A percentile compares a stretch with the other conserved stretches of the same genome.
Conservation (phyloP, 2,888 invertebrate species). For the Pachycephus smyrnensis region DNA sequence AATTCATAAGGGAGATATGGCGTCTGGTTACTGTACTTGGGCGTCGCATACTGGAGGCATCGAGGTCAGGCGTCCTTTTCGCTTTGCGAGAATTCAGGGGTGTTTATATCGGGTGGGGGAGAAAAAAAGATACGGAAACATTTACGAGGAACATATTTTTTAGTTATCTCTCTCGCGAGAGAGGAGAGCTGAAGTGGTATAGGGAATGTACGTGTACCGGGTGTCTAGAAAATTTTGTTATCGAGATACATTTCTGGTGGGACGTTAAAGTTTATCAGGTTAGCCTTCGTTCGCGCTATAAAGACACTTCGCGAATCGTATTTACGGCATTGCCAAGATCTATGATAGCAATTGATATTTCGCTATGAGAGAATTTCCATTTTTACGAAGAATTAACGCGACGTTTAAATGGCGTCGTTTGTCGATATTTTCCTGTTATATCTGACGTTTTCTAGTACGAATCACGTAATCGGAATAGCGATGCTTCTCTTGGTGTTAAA, state of each 20-base stretch:
- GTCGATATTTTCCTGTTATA: not conserved
- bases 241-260: not conserved
- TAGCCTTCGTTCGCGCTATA: not conserved
- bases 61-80: not conserved
- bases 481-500: not conserved
- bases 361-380: not conserved
- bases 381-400: not conserved
- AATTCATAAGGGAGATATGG: not conserved
- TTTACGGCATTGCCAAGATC: not conserved
- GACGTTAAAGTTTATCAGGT: not conserved
- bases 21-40: not conserved
- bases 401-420: not conserved
- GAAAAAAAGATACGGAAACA: not conserved
- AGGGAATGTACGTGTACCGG: not conserved
- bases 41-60: not conserved
- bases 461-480: not conserved
- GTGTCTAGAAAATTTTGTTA: not conserved
- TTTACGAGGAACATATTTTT: not conserved
- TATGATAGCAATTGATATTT: not conserved
- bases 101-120: not conserved
- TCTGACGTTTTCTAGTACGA: not conserved
- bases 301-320: slow-evolving; percentile 1
- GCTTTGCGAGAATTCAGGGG: not conserved
- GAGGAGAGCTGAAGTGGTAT: not conserved
- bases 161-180: not conserved